These are phyloP conservation scores for Halcyon senegalensis DNA, from an alignment of 2,113 vertebrate species.

Conservation along the genomic window DNA sequence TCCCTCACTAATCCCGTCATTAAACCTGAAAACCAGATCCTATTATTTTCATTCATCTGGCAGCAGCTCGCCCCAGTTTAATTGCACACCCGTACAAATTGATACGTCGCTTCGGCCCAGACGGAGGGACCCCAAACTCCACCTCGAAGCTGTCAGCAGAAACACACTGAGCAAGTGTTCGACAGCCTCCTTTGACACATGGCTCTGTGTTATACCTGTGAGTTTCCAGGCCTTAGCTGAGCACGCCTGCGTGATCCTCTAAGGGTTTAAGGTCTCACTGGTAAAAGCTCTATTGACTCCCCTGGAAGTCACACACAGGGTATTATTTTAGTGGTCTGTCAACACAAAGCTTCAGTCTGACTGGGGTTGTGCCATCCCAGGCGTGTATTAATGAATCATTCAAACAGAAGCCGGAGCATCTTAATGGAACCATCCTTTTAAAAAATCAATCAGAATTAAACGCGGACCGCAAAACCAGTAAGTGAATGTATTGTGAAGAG, in stretches of 20 bases:
- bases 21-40: background rate
- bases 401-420: constrained; percentile 26
- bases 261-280: constrained; percentile 12
- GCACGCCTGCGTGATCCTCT: background rate
- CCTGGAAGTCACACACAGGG: constrained; percentile 24
- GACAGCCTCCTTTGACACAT: background rate
- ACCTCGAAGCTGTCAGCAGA: background rate
- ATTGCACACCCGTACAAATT: background rate
- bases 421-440: constrained; percentile 40
- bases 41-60: background rate
- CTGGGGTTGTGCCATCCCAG: constrained; percentile 59
- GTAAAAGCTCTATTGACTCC: constrained; percentile 12
- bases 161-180: background rate
- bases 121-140: background rate
- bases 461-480: constrained; percentile 34
- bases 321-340: constrained; percentile 69
- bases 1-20: background rate
- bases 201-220: background rate
- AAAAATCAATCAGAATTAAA: constrained; percentile 60
- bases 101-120: background rate
- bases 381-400: constrained; percentile 61
- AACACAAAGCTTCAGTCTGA: constrained; percentile 28
- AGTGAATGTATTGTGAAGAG: constrained; percentile 49
- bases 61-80: background rate
- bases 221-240: background rate